Conservation (phyloP, 2,797 vertebrate genomes). For the Silurus aristotelis region DNA sequence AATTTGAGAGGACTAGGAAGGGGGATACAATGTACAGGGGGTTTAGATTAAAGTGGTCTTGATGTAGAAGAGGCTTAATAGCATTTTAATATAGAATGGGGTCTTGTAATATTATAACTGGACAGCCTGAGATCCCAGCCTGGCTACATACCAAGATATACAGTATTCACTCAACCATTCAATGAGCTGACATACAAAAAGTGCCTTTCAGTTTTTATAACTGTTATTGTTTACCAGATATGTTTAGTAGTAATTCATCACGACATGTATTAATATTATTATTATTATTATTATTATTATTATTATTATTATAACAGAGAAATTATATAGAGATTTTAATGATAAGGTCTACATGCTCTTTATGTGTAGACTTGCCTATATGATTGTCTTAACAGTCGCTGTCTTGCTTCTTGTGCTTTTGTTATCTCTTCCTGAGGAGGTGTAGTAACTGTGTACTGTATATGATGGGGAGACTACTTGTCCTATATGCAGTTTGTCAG, state of each 20-base stretch:
- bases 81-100: background rate
- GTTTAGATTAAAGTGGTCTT: background rate
- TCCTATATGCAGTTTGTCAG: conserved; percentile 35
- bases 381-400: conserved; percentile 50
- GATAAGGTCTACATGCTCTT: conserved; percentile 46
- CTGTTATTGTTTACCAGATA: conserved; percentile 33
- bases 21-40: conserved; percentile 21
- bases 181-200: conserved; percentile 2
- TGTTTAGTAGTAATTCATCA: conserved; percentile 48
- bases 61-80: background rate
- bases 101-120: conserved; percentile 18
- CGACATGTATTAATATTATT: conserved; percentile 48
- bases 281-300: conserved; percentile 58
- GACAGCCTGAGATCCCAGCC: conserved; percentile 10
- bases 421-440: conserved; percentile 33
- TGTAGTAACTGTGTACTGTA: conserved; percentile 52
- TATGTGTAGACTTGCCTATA: conserved; percentile 58
- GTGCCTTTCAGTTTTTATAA: conserved; percentile 38
- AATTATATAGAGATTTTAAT: conserved; percentile 48
- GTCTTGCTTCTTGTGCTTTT: conserved; percentile 40
- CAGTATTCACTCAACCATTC: conserved; percentile 16
- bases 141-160: background rate
- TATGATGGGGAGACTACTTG: conserved; percentile 39
- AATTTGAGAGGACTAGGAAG: conserved; percentile 18
- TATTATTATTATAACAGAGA: conserved; percentile 36